A percentile compares a stretch with the other conserved stretches of the same genome.
phyloP scores from a whole-genome alignment of 2,797 vertebrate species.

The Takifugu ocellatus region DNA sequence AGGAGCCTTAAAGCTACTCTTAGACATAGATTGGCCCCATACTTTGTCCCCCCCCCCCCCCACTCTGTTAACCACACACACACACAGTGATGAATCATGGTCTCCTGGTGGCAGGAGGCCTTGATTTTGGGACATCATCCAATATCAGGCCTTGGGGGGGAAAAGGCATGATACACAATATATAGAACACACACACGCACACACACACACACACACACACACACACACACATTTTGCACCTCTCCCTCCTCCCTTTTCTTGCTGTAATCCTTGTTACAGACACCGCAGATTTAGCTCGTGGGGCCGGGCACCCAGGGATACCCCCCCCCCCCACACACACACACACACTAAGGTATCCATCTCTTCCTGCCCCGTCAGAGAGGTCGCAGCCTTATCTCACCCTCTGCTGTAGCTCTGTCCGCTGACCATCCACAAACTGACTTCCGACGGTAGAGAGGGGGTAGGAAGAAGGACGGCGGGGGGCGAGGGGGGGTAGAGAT shows the following conservation, averaged over 20 bases:
- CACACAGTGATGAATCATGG: slow-evolving; percentile 60
- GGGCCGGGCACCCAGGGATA: slow-evolving; percentile 35
- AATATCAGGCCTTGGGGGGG: slow-evolving; percentile 65
- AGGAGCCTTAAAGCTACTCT: neutral
- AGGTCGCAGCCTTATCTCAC: slow-evolving; percentile 74
- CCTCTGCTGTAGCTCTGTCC: slow-evolving; percentile 75
- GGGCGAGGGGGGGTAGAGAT: slow-evolving; percentile 1
- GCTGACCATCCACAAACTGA: slow-evolving; percentile 70
- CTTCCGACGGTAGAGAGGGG: slow-evolving; percentile 51
- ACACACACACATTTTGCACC: neutral
- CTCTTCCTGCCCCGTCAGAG: slow-evolving; percentile 62
- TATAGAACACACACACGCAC: neutral
- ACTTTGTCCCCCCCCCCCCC: slow-evolving; percentile 4
- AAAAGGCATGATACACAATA: slow-evolving; percentile 30
- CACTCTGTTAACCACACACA: slow-evolving; percentile 15
- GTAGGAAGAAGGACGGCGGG: slow-evolving; percentile 27
- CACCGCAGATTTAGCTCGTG: slow-evolving; percentile 55
- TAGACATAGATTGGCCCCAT: slow-evolving; percentile 2
- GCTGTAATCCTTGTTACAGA: slow-evolving; percentile 62
- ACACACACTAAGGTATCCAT: slow-evolving; percentile 72
- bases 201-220: slow-evolving; percentile 15
- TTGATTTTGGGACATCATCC: slow-evolving; percentile 68
- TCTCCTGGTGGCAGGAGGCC: slow-evolving; percentile 50
- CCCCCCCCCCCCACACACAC: neutral
- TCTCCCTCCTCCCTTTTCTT: slow-evolving; percentile 12